phyloP scores from a whole-genome alignment of 2,113 vertebrate species.

The Chaetorhynchus papuensis region DNA sequence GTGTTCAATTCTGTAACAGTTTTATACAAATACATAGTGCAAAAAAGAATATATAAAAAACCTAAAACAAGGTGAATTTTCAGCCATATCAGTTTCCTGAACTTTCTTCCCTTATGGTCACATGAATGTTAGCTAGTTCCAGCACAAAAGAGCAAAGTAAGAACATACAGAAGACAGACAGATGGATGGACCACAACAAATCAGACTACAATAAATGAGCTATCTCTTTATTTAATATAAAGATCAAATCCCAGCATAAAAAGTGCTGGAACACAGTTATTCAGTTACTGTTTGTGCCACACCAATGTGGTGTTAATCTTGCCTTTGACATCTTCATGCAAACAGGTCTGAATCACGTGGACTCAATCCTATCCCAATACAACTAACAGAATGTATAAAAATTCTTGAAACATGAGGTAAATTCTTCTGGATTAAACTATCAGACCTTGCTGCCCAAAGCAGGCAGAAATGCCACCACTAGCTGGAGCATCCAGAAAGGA shows the following conservation, averaged over 20 bases:
- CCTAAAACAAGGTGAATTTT: neutral
- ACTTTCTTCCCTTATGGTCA: neutral
- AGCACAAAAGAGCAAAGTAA: neutral
- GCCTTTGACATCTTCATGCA: neutral
- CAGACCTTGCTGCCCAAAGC: neutral
- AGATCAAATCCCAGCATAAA: neutral
- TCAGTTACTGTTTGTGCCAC: neutral
- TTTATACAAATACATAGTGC: neutral
- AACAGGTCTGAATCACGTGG: neutral
- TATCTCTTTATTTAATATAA: neutral
- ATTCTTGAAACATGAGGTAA: neutral
- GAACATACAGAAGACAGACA: neutral
- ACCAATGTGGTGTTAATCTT: accelerated
- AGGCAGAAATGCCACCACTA: neutral
- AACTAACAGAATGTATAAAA: neutral
- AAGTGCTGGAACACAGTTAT: neutral
- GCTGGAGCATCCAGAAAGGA: neutral
- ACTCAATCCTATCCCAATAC: neutral
- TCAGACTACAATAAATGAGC: neutral
- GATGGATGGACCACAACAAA: neutral
- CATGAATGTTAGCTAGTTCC: neutral
- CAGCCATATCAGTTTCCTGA: neutral
- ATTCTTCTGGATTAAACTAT: neutral
- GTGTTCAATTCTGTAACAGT: neutral
- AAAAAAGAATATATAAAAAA: neutral